Base-by-base conservation (phyloP, 2,797 vertebrate species). In the Megaceryle alcyon region DNA sequence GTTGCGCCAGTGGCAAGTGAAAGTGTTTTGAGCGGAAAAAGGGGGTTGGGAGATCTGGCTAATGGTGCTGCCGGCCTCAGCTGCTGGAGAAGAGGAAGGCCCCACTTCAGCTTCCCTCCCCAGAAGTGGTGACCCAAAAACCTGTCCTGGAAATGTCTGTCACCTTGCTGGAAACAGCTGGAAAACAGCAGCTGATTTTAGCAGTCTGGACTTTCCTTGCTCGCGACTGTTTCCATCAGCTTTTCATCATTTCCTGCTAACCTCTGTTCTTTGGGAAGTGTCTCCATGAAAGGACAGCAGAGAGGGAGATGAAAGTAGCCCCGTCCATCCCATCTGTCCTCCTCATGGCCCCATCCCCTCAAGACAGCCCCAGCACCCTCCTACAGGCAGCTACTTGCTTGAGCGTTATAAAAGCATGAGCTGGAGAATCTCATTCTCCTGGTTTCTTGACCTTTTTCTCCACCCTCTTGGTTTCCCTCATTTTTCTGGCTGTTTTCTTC, bases 401-500 rank as follows among this genome's bases (percentile, higher is more conserved):
- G 12, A 70, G 71, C 28, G 84, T 1, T 15, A 3, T 5, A 20
- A 59, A 61, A 68, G 37, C 59, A 9, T 3, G 31, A 48, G 10
- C 31, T 72, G 66, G 13, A 90, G 14, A 14, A 69, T 37, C 43
- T 48, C 33, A 8, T 79, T 72, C 48, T 26, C 63, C 44, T 48
- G 60, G 7, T 41, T 71, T 88, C 56, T 41, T 78, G 57, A 68
- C 35, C 68, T 72, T 86, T 85, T 41, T 57, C 44, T 91, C 88
- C 48, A 68, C 37, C 26, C 44, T 76, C 54, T 71, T 51, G 81
- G 39, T 90, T 90, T 77, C 60, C 65, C 61, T 78, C 8, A 3
- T 21, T 46, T 63, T 86, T 43, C 82, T 93, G 93, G 51, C 96
- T 63, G 53, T 91, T 76, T 88, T 82, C 64, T 20, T 64, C 71